Base-by-base conservation (phyloP, 2,888 invertebrate genomes). In the Drosophila kambysellisi region DNA sequence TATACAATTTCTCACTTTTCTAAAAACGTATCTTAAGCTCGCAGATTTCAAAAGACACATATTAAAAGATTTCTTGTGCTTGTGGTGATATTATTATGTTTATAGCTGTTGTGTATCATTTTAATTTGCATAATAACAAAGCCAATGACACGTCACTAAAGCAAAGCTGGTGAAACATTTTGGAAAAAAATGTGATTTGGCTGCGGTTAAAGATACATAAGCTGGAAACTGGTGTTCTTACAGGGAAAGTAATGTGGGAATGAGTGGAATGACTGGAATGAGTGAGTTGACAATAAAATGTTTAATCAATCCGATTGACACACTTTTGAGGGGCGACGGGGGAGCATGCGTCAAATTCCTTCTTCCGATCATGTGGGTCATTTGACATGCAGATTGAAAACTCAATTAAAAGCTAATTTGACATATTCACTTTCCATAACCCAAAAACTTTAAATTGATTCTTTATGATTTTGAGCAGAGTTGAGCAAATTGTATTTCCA, bases 361-460 rank as follows among this genome's bases (percentile, higher is more conserved):
- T 25, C 15, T 15, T 25, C 15, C 46, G 56, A 62, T 70, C 71
- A 85, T 86, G 88, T 86, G 85, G 85, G 85, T 86, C 57, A 86
- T 86, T 84, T 82, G 65, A 74, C 76, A 86, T 86, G 89, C 82
- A 89, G 82, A 88, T 84, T 80, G 76, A 88, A 81, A 78, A 84
- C 85, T 88, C 78, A 80, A 82, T 88, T 88, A 74, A 87, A 87
- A 80, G 78, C 85, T 59, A 80, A 82, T 82, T 84, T 74, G 82
- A 88, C 78, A 80, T 57, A 82, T 72, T 76, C 71, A 67, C 57
- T 56, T 61, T 52, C 11, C 59, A 69, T 61, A 57, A 39, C 37
- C 59, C 50, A 41, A 66, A 71, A 35, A 32, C 37, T 50, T 57
- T 58, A 73, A 71, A 66, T 76, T 64, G 63, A 71, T 69, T 68